These are phyloP conservation scores for Euwallacea fornicatus DNA, from an alignment of 1,140 invertebrate genomes.

Conservation along the genomic window DNA sequence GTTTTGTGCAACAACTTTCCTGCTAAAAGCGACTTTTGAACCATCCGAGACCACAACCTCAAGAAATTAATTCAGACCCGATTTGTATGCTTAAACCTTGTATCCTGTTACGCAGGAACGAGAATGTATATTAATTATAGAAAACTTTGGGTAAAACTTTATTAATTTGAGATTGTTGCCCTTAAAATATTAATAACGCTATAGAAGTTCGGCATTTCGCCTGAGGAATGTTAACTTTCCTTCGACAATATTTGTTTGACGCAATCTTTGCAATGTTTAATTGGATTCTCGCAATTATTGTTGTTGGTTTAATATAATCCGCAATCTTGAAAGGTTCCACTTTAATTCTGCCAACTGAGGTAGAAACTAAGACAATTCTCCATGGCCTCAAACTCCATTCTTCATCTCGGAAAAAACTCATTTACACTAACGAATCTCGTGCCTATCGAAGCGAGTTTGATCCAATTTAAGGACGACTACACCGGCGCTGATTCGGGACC, in stretches of 20 bases:
- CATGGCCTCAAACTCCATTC: neutral
- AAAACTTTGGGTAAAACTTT: slow-evolving; percentile 12
- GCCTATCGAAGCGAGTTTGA: slow-evolving; percentile 29
- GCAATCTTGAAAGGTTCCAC: neutral
- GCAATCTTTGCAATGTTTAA: neutral
- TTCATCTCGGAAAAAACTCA: slow-evolving; percentile 20
- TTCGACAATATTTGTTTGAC: neutral
- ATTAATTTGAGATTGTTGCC: slow-evolving; percentile 11
- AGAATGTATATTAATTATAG: slow-evolving; percentile 13
- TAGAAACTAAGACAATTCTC: neutral
- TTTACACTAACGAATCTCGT: slow-evolving; percentile 29
- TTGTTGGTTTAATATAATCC: neutral
- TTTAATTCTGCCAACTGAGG: neutral
- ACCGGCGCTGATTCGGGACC: slow-evolving; percentile 22
- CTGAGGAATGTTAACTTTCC: slow-evolving; percentile 6
- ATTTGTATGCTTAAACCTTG: slow-evolving; percentile 1
- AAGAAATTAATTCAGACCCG: neutral
- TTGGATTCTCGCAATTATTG: neutral
- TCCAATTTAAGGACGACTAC: slow-evolving; percentile 29
- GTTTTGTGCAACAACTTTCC: neutral
- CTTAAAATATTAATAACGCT: slow-evolving; percentile 10
- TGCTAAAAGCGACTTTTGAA: neutral
- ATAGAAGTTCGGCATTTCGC: neutral
- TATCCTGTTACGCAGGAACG: neutral
- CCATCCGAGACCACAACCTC: neutral